Evolutionary conservation across 2,888 invertebrate species (phyloP), one percentile per base, ranked within the genome.

Genomic region (Sinhomidia bicolor): DNA sequence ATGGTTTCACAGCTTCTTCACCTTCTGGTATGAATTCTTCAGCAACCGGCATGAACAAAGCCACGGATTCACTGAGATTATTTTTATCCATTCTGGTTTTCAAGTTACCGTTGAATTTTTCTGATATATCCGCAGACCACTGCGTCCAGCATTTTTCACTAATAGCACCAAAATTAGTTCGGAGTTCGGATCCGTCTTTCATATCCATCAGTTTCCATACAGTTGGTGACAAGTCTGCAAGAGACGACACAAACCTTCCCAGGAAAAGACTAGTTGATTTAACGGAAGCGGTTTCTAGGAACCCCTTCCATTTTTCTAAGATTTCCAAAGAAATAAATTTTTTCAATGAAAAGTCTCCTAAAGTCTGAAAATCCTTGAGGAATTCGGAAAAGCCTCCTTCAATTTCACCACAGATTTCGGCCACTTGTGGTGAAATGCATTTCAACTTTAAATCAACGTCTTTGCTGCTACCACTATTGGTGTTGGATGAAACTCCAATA

Each of bases 121-220:
- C 78, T 0, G 86, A 41, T 0, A 83, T 23, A 29, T 65, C 20
- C 1, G 14, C 54, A 10, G 78, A 85, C 90, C 91, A 91, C 54
- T 76, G 36, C 0, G 65, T 78, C 91, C 90, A 91, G 47, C 90
- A 89, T 26, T 88, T 68, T 89, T 91, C 90, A 65, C 89, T 89
- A 20, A 88, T 29, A 0, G 41, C 20, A 14, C 29, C n/a, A 12
- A 91, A 74, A 5, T 51, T 78, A n/a, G 54, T 17, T 41, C 83
- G 51, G 7, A 91, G 74, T 14, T 83, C 82, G 1, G 78, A 20
- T 2, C 81, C 83, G 26, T 91, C 90, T 87, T 91, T 81, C 68
- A 91, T 90, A 10, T 90, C 89, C 17, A 92, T 71, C 20, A 92
- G 60, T 81, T 92, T 92, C 92, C 92, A 92, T 6, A 92, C 41